These are phyloP conservation scores for Mystacornis crossleyi DNA, from an alignment of 2,113 vertebrate genomes.

Conservation along the genomic window DNA sequence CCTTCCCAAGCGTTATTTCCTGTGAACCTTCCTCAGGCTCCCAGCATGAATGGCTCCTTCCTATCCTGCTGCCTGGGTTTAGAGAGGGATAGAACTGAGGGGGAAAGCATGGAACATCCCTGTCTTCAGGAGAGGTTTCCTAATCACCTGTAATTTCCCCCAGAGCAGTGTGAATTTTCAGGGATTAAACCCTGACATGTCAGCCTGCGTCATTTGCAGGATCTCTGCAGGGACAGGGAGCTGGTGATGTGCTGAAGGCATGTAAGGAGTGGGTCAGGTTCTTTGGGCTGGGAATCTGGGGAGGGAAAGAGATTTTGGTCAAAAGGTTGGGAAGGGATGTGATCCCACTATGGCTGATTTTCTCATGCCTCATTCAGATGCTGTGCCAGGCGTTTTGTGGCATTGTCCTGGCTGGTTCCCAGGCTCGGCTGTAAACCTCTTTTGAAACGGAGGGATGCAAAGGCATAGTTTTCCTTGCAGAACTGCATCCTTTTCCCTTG, in stretches of 20 bases:
- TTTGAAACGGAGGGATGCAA: neutral
- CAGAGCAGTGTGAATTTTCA: neutral
- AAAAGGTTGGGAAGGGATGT: neutral
- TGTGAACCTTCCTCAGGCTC: neutral
- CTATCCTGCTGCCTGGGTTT: neutral
- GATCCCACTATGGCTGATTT: neutral
- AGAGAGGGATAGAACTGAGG: neutral
- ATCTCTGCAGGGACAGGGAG: neutral
- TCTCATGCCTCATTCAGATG: neutral
- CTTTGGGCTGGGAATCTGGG: neutral
- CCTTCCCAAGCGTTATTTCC: neutral
- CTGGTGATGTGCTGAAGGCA: neutral
- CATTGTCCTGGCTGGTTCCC: neutral
- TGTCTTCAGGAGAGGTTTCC: neutral
- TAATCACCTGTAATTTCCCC: neutral
- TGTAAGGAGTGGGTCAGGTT: neutral
- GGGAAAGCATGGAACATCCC: neutral
- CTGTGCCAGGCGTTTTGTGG: neutral
- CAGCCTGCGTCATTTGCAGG: accelerated
- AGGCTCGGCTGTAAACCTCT: neutral
- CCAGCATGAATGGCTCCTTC: neutral
- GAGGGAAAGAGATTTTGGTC: neutral
- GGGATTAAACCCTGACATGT: neutral
- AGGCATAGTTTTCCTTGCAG: neutral
- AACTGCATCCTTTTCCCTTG: neutral